Evolutionary conservation across 2,888 invertebrate genomes (phyloP).

Genomic region (Mycalesis mineus): DNA sequence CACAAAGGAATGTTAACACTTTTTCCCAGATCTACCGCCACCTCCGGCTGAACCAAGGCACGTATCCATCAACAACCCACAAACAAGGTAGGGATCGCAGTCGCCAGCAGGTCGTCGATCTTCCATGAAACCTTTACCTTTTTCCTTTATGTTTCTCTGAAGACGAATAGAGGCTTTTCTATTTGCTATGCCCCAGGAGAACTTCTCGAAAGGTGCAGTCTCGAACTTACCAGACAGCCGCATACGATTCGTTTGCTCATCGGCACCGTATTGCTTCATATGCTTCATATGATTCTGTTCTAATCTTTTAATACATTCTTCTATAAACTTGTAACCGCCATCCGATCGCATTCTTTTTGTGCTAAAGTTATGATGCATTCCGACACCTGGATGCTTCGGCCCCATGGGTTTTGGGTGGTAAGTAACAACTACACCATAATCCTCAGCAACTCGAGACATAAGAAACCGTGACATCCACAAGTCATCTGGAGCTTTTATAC

Average conservation of each 20-base stretch:
- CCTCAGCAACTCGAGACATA: constrained; percentile 89
- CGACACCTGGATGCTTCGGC: constrained; percentile 90
- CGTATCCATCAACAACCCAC: constrained; percentile 73
- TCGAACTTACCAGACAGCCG: constrained; percentile 96
- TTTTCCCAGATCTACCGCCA: constrained; percentile 27
- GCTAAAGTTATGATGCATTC: constrained; percentile 95
- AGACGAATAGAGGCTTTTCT: constrained; percentile 95
- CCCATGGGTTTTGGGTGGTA: constrained; percentile 87
- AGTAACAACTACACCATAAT: constrained; percentile 85
- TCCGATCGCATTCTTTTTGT: constrained; percentile 89
- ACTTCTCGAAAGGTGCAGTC: constrained; percentile 95
- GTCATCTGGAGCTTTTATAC: constrained; percentile 89
- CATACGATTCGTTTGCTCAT: constrained; percentile 94
- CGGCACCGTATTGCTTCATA: constrained; percentile 93
- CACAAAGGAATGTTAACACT: neutral
- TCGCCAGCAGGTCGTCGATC: constrained; percentile 94
- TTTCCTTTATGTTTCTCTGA: constrained; percentile 90
- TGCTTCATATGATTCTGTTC: constrained; percentile 93
- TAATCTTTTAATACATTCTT: constrained; percentile 93
- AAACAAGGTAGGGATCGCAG: constrained; percentile 88
- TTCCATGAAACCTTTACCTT: constrained; percentile 94
- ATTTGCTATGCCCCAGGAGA: constrained; percentile 92
- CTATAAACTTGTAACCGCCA: constrained; percentile 86
- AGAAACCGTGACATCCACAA: constrained; percentile 92
- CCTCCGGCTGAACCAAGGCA: constrained; percentile 43